Percentiles rank a stretch among this genome's conserved stretches.
These are phyloP conservation scores for Cyclargus thomasi DNA, from an alignment of 1,140 invertebrate species.

Conservation along the genomic window DNA sequence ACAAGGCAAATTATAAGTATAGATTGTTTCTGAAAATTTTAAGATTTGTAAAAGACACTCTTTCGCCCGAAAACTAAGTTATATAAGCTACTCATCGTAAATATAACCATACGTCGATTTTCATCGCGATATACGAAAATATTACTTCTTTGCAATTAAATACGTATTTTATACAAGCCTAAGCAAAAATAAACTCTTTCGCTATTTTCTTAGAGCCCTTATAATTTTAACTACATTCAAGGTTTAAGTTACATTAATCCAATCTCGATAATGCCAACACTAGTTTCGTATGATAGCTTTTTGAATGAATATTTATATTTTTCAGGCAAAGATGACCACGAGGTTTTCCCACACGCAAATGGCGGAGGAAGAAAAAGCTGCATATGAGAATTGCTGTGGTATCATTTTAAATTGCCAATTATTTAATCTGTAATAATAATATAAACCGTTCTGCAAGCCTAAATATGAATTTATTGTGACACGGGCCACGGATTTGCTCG, in stretches of 20 bases:
- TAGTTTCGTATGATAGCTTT: neutral
- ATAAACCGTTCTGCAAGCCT: neutral
- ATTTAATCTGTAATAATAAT: too few relatives aligned
- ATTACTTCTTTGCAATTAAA: conserved; percentile 65
- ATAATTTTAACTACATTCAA: conserved; percentile 48
- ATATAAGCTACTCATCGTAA: conserved; percentile 49
- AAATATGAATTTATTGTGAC: conserved; percentile 15
- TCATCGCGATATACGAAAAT: conserved; percentile 60
- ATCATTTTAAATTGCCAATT: too few relatives aligned
- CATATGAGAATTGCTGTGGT: too few relatives aligned
- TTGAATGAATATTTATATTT: neutral
- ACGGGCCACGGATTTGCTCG: neutral
- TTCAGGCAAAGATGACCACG: neutral
- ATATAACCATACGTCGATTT: conserved; percentile 46
- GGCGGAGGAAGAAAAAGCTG: neutral
- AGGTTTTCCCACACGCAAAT: neutral
- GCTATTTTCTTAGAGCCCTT: conserved; percentile 52
- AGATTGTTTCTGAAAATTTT: conserved; percentile 36
- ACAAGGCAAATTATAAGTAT: conserved; percentile 46
- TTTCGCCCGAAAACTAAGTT: conserved; percentile 42
- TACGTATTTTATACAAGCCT: conserved; percentile 60
- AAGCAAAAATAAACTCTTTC: conserved; percentile 72
- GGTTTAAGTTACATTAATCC: conserved; percentile 34
- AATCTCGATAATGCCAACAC: conserved; percentile 21
- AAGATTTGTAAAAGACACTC: conserved; percentile 32